These are phyloP conservation scores for Zeugodacus cucurbitae DNA, from an alignment of 1,140 invertebrate genomes.

Conservation along the genomic window DNA sequence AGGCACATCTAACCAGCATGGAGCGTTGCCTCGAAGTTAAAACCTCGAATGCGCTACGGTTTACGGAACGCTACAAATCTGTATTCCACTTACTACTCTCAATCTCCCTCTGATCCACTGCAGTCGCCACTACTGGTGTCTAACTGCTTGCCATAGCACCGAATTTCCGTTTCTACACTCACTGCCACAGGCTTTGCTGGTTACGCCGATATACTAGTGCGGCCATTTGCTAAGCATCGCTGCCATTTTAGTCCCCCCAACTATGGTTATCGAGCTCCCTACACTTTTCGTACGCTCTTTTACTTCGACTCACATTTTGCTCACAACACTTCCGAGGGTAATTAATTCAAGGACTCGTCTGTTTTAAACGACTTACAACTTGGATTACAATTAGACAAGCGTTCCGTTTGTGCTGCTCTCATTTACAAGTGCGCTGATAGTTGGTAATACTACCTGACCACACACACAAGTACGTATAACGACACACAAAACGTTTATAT, in stretches of 20 bases:
- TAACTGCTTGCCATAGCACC: neutral
- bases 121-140: neutral
- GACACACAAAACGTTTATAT: neutral
- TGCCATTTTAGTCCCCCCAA: neutral
- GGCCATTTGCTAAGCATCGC: neutral
- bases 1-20: neutral
- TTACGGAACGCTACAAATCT: conserved; percentile 3
- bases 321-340: conserved; percentile 45
- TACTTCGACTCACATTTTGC: conserved; percentile 22
- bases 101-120: neutral
- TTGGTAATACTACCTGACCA: neutral
- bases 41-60: neutral
- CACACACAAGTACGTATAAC: neutral
- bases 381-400: conserved; percentile 48
- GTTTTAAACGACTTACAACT: conserved; percentile 49
- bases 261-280: neutral
- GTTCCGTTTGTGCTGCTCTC: conserved; percentile 38
- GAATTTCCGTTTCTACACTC: neutral
- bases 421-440: conserved; percentile 35
- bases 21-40: neutral
- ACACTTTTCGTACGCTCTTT: neutral
- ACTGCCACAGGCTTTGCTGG: neutral
- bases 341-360: conserved; percentile 50
- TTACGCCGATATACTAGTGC: neutral
- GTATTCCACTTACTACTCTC: neutral